Evolutionary conservation across 2,113 vertebrate species (phyloP).

Genomic region (Grammatotria lemairii): DNA sequence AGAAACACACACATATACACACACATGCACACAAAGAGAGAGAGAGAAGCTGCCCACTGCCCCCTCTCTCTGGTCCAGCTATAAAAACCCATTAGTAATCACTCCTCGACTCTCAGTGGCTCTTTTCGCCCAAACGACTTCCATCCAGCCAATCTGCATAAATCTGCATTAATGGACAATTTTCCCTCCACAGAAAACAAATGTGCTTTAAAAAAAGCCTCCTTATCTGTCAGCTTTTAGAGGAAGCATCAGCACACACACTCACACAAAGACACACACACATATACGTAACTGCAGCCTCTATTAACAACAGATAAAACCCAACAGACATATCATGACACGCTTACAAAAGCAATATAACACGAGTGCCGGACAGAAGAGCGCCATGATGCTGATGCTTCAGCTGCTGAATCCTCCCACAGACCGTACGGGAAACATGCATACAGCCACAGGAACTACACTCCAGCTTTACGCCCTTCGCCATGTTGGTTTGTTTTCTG

Average conservation of each 20-base stretch:
- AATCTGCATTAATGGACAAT: conserved; percentile 56
- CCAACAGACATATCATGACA: not conserved
- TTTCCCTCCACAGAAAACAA: conserved; percentile 43
- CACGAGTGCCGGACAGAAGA: not conserved
- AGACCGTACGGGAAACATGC: not conserved
- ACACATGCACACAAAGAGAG: not conserved
- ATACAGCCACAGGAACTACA: not conserved
- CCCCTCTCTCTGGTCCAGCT: conserved; percentile 23
- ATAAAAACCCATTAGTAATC: conserved; percentile 54
- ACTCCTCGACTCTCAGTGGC: conserved; percentile 44
- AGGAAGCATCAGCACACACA: not conserved
- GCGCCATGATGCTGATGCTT: not conserved
- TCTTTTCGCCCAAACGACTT: conserved; percentile 52
- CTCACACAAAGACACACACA: not conserved
- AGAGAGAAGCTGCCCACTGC: not conserved
- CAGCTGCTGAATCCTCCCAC: not conserved
- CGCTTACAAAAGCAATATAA: not conserved
- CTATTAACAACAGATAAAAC: not conserved
- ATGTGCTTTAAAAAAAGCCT: conserved; percentile 22
- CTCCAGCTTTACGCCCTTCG: not conserved
- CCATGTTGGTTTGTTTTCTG: not conserved
- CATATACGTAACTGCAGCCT: not conserved
- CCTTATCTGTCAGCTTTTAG: conserved; percentile 15
- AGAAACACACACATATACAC: not conserved
- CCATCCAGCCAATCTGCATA: conserved; percentile 56